Base-by-base conservation (phyloP, 2,888 invertebrate genomes). In the Xanthorhoe spadicearia region DNA sequence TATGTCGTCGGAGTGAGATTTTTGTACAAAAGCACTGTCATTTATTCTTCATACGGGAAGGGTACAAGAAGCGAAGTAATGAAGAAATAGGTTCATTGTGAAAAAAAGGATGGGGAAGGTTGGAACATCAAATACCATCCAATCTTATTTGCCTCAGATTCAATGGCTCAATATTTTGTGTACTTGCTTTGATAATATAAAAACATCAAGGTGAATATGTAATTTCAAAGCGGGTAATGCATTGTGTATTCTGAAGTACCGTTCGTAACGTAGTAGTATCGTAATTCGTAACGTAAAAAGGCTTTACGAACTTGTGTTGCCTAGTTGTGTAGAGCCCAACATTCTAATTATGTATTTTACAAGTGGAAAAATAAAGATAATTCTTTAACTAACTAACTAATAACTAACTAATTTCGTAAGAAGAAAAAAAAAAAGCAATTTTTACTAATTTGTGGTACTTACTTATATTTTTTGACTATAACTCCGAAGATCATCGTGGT, bases 41-140 rank as follows among this genome's bases (percentile, higher is more conserved):
- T 35, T 58, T 59, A 19, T 23, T 59, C 59, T 59, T 51, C 4
- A 15, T 35, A 5, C 7, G 38, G 32, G 0, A 43, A 43, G 19
- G 48, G 48, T 9, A 59, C 19, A 51, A 19, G 59, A 10, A 43
- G 50, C 38, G 43, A 51, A n/a, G 23, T 52, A 59, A 62, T 62
- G 55, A 55, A 63, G 17, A 59, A 52, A 63, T 63, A 58, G 57
- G 52, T 53, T 59, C 59, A 59, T 62, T 59, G 66, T 66, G 48
- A 35, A 48, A 52, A 32, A 53, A 64, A 61, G 52, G 60, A 43
- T 61, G 46, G 6, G 46, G 18, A 17, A 18, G 35, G 58, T 49
- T 38, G 19, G n/a, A 17, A 46, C 49, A 50, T 38, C 17, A 50
- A 57, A 53, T 53, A 32, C 48, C 53, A 48, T 64, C 43, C 53